phyloP scores from a whole-genome alignment of 2,888 invertebrate genomes.

The Drosophila quinaria region DNA sequence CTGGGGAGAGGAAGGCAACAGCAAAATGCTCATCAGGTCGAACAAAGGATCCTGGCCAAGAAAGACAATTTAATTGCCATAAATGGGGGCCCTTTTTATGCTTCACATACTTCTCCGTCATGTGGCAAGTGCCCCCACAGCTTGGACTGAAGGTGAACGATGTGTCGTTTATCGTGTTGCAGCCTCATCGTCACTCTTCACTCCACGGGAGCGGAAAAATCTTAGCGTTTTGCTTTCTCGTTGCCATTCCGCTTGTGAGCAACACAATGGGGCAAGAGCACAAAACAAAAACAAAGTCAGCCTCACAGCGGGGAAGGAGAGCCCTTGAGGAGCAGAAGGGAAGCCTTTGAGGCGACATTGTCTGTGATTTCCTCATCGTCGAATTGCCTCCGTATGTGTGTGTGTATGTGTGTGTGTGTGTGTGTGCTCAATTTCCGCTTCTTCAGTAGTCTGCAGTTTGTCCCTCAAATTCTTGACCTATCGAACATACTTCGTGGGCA shows the following conservation, averaged over 20 bases:
- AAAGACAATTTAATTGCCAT: conserved; percentile 73
- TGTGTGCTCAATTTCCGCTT: conserved; percentile 27
- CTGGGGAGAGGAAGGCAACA: background rate
- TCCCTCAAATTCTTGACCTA: conserved; percentile 38
- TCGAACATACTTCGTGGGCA: conserved; percentile 25
- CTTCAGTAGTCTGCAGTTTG: conserved; percentile 26
- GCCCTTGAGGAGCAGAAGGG: background rate
- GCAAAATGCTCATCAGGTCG: conserved; percentile 54
- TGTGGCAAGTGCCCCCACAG: conserved; percentile 7
- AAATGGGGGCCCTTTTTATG: conserved; percentile 49
- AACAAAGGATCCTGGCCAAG: conserved; percentile 43
- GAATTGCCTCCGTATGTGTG: conserved; percentile 7
- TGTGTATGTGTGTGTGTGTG: background rate
- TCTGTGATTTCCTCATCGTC: conserved; percentile 46
- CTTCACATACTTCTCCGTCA: conserved; percentile 15
- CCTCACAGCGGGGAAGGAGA: background rate
- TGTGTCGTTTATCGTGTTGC: conserved; percentile 25
- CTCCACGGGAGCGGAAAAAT: conserved; percentile 33
- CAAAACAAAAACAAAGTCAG: conserved; percentile 49
- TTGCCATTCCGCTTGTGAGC: conserved; percentile 37
- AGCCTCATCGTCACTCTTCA: conserved; percentile 27
- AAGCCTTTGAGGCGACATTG: conserved; percentile 31
- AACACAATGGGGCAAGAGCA: conserved; percentile 37
- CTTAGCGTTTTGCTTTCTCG: conserved; percentile 54
- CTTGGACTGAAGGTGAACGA: conserved; percentile 35